Base-by-base conservation (phyloP, 2,797 vertebrate genomes). In the Intellagama lesueurii region DNA sequence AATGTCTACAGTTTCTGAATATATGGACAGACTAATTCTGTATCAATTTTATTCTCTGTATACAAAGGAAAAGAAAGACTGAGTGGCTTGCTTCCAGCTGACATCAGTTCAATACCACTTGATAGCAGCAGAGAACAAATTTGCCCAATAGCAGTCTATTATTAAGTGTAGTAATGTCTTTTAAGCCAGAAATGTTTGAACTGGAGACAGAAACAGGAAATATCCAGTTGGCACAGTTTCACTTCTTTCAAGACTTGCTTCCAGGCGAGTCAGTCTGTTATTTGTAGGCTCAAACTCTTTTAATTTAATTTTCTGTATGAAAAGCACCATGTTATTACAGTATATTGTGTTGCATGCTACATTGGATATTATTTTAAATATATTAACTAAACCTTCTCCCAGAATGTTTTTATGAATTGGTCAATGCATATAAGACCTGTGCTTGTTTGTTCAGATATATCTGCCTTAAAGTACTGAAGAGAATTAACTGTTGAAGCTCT, bases 151-250 rank as follows among this genome's bases (percentile, higher is more conserved):
- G 82, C 92, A 95, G 66, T 83, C 83, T 89, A 60, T 89, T 94
- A 87, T 88, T 91, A 95, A 95, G 52, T 83, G 68, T 86, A 93
- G 60, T 52, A 87, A 30, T 86, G 85, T 89, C 90, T 92, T 95
- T 94, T 94, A 85, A 83, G 91, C 86, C 84, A 73, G 81, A 64
- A 86, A 85, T 91, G n/a, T 94, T 93, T 83, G 82, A 91, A 89
- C 80, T 92, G 73, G 89, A 93, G 85, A 78, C 70, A 82, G 88
- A 94, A 94, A 90, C 83, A 94, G 85, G 90, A 92, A 91, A 44
- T 19, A 72, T 80, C 16, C 40, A 81, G 44, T 68, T 89, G 76
- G 83, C 89, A 89, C n/a, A 64, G 22, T 92, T 94, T 3, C 30
- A 78, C 92, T 88, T 95, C 78, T 91, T 93, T 91, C 11, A 7